These are phyloP conservation scores for Dicerorhinus sumatrensis DNA, from an alignment of 2,113 vertebrate genomes.

Conservation along the genomic window DNA sequence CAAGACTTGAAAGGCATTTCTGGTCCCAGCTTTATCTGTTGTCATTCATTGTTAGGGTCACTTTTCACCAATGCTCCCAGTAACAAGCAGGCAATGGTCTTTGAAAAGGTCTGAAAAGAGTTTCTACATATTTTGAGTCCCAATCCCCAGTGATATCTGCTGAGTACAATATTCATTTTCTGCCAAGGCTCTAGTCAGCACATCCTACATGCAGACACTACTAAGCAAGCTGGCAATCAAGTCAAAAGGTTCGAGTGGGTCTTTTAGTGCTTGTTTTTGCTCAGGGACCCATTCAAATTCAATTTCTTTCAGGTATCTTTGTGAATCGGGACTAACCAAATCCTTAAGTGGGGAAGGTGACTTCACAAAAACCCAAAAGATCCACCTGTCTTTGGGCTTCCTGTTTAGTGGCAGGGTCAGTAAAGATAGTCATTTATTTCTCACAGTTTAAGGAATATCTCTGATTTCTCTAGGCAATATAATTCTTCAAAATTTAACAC, in stretches of 20 bases:
- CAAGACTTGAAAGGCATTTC: background rate
- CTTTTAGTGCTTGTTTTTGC: background rate
- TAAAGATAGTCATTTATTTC: background rate
- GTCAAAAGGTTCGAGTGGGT: background rate
- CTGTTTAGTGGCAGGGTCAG: background rate
- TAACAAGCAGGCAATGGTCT: background rate
- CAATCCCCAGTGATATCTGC: conserved; percentile 2
- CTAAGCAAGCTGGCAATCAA: background rate
- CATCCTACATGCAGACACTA: background rate
- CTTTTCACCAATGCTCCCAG: background rate
- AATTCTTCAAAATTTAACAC: background rate
- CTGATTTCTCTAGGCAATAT: background rate
- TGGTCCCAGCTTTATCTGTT: background rate
- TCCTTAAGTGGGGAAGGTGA: background rate
- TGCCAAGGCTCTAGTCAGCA: background rate
- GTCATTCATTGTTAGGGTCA: background rate
- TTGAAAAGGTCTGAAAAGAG: background rate
- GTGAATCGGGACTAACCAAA: background rate
- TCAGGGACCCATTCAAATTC: background rate
- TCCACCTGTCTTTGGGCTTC: background rate
- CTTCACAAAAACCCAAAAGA: background rate
- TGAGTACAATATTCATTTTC: background rate
- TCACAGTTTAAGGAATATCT: background rate
- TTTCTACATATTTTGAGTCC: background rate
- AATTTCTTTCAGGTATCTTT: background rate